A percentile compares a stretch with the other conserved stretches of the same genome.
phyloP scores from a whole-genome alignment of 1,140 invertebrate species.

The Octopus bimaculoides region DNA sequence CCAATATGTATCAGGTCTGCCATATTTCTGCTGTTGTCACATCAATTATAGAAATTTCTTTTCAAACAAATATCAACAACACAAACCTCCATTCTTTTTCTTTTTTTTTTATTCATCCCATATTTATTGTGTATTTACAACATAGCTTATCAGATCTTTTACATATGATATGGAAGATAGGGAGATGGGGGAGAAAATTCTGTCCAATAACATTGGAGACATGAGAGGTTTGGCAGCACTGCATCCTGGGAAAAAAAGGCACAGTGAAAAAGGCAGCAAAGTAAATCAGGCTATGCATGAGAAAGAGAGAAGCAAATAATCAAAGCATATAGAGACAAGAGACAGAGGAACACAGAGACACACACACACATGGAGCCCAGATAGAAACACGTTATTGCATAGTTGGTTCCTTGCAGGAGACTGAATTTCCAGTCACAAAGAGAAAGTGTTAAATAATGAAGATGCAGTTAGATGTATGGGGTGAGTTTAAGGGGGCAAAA shows the following conservation, averaged over 20 bases:
- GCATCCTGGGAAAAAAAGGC: not conserved
- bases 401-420: too few relatives aligned
- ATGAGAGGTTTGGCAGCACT: not conserved
- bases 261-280: not conserved
- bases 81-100: too few relatives aligned
- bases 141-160: not conserved
- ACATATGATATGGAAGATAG: not conserved
- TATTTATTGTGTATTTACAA: conserved; percentile 9
- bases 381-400: not conserved
- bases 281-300: not conserved
- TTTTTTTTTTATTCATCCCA: not conserved
- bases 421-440: too few relatives aligned
- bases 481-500: too few relatives aligned
- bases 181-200: not conserved
- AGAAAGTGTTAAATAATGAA: too few relatives aligned
- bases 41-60: too few relatives aligned
- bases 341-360: not conserved
- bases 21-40: too few relatives aligned
- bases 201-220: not conserved
- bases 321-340: not conserved
- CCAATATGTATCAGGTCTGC: too few relatives aligned
- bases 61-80: too few relatives aligned
- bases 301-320: not conserved
- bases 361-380: not conserved
- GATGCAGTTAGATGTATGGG: too few relatives aligned